phyloP scores from a whole-genome alignment of 2,888 invertebrate genomes.

The Sinohyriopsis cumingii region DNA sequence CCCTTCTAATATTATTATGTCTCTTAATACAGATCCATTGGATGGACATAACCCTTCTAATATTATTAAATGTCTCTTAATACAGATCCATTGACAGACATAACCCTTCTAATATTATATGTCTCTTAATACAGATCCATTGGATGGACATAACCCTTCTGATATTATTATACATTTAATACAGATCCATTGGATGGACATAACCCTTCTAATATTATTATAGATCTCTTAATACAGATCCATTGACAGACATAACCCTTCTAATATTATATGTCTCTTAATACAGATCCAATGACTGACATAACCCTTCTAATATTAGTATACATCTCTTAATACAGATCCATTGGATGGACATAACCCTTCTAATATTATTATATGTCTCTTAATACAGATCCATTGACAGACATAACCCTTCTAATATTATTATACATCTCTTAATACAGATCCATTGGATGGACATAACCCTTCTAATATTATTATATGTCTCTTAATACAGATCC shows the following conservation, averaged over 20 bases:
- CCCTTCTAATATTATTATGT: background rate
- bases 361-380: background rate
- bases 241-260: slow-evolving; percentile 86
- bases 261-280: no score
- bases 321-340: no score
- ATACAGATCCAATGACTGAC: no score
- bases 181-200: slow-evolving; percentile 87
- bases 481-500: slow-evolving; percentile 76
- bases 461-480: slow-evolving; percentile 76
- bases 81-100: slow-evolving; percentile 85
- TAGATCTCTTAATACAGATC: slow-evolving; percentile 75
- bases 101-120: slow-evolving; percentile 76
- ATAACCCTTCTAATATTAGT: no score
- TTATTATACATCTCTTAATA: no score
- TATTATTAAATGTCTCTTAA: slow-evolving; percentile 2
- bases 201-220: slow-evolving; percentile 76
- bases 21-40: slow-evolving; percentile 81
- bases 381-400: slow-evolving; percentile 80
- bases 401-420: slow-evolving; percentile 84
- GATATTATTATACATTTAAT: slow-evolving; percentile 8
- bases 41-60: slow-evolving; percentile 82
- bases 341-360: no score
- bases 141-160: slow-evolving; percentile 84
- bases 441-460: slow-evolving; percentile 86
- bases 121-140: slow-evolving; percentile 79